phyloP scores from a whole-genome alignment of 2,888 invertebrate species.

The Orthosia gothica region DNA sequence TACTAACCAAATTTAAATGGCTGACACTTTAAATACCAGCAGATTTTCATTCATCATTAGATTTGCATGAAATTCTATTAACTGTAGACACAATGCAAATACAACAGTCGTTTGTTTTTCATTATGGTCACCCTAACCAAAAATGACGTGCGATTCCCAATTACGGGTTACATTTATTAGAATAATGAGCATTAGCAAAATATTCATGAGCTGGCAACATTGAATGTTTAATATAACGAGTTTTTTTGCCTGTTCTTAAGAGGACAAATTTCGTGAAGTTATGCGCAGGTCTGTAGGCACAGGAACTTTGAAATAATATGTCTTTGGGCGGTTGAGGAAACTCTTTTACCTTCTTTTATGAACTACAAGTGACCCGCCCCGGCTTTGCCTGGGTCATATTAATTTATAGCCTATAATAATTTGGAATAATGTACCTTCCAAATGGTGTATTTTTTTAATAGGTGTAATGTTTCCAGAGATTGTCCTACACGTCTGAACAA shows the following conservation, averaged over 20 bases:
- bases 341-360: constrained; percentile 6
- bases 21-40: constrained; percentile 8
- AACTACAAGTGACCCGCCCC: background rate
- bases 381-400: too few relatives aligned
- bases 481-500: too few relatives aligned
- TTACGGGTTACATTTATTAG: constrained; percentile 83
- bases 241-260: constrained; percentile 70
- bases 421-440: too few relatives aligned
- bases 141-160: constrained; percentile 84
- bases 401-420: too few relatives aligned
- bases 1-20: constrained; percentile 2
- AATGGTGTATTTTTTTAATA: too few relatives aligned
- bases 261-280: constrained; percentile 43
- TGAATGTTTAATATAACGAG: constrained; percentile 81
- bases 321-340: constrained; percentile 16
- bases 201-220: constrained; percentile 79
- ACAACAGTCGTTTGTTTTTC: constrained; percentile 23
- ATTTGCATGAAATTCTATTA: constrained; percentile 44
- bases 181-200: constrained; percentile 85
- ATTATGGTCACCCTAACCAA: constrained; percentile 77
- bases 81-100: constrained; percentile 31
- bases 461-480: too few relatives aligned
- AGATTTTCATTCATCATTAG: constrained; percentile 45
- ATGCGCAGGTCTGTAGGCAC: background rate
- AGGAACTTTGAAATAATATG: constrained; percentile 13